These are phyloP conservation scores for Furcula furcula DNA, from an alignment of 2,888 invertebrate species.

Conservation along the genomic window DNA sequence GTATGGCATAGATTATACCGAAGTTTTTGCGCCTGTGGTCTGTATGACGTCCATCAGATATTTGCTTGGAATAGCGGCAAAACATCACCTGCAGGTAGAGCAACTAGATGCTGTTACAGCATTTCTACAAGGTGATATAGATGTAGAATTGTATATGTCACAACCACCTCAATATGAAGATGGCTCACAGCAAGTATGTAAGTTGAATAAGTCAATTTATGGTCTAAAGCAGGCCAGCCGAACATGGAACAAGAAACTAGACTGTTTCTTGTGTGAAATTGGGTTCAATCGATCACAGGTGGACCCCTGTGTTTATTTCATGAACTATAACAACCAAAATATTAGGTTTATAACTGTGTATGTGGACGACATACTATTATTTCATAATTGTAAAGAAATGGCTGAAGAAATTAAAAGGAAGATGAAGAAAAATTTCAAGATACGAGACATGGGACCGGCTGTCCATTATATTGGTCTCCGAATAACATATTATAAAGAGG, in stretches of 20 bases:
- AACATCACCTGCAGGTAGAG: too few relatives aligned
- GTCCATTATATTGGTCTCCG: conserved; percentile 1
- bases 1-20: too few relatives aligned
- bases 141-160: too few relatives aligned
- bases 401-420: not conserved
- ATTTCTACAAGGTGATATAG: too few relatives aligned
- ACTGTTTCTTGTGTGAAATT: not conserved
- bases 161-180: too few relatives aligned
- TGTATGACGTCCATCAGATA: not conserved
- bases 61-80: not conserved
- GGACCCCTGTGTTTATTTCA: not conserved
- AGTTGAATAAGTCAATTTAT: too few relatives aligned
- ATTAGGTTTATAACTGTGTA: not conserved
- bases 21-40: not conserved
- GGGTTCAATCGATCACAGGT: not conserved
- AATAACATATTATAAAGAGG: conserved; percentile 2
- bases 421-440: not conserved
- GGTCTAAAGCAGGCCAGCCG: not conserved
- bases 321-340: not conserved
- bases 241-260: not conserved
- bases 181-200: too few relatives aligned
- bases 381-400: too few relatives aligned
- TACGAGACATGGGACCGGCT: not conserved
- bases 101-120: too few relatives aligned
- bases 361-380: not conserved